Evolutionary conservation across 2,797 vertebrate species (phyloP).

Genomic region (Cephalopachus bancanus): DNA sequence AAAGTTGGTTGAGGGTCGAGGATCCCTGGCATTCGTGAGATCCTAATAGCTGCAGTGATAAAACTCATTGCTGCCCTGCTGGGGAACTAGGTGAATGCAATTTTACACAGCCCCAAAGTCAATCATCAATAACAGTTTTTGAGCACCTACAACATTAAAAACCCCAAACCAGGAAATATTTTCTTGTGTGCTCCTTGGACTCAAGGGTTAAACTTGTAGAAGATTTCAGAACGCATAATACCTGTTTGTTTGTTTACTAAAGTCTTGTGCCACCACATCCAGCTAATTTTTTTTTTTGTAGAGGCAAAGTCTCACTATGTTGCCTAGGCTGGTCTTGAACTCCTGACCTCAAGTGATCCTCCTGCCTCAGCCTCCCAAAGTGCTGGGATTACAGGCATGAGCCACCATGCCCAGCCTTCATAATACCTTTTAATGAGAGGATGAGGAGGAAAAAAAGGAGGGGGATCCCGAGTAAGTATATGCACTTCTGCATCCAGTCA

Average conservation of each 20-base stretch:
- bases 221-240: neutral
- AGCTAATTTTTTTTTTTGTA: too few relatives aligned
- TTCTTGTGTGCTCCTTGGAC: neutral
- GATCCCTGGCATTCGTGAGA: neutral
- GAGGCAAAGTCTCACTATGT: too few relatives aligned
- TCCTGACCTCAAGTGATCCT: too few relatives aligned
- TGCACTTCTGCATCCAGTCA: neutral
- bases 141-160: neutral
- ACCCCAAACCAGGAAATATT: neutral
- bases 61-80: neutral
- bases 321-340: too few relatives aligned
- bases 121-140: neutral
- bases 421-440: neutral
- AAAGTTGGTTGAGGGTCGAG: neutral
- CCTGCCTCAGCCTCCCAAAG: too few relatives aligned
- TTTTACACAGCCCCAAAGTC: neutral
- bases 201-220: neutral
- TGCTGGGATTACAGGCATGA: too few relatives aligned
- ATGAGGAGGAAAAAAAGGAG: neutral
- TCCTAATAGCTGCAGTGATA: too few relatives aligned
- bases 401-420: too few relatives aligned
- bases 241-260: too few relatives aligned
- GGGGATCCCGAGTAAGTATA: neutral
- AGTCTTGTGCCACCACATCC: too few relatives aligned
- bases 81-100: neutral